Conservation (phyloP, 2,888 invertebrate species). For the Ischnura elegans region DNA sequence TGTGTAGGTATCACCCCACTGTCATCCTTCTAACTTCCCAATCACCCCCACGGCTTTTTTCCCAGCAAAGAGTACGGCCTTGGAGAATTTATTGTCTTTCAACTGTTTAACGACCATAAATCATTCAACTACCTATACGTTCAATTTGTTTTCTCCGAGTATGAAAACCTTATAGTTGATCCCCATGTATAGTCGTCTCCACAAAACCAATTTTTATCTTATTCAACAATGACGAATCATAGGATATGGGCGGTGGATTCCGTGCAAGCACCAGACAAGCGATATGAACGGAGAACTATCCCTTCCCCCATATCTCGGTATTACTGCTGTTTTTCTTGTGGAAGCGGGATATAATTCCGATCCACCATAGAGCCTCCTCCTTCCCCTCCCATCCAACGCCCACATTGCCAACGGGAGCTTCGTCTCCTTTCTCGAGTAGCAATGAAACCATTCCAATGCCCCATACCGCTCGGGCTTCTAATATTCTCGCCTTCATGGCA, state of each 20-base stretch:
- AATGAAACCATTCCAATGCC: background rate
- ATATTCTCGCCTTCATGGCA: background rate
- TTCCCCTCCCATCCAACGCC: background rate
- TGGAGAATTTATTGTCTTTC: too few relatives aligned
- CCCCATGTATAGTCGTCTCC: too few relatives aligned
- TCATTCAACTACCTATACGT: too few relatives aligned
- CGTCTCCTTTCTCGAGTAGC: background rate
- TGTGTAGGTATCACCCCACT: background rate
- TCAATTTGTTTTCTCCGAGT: too few relatives aligned
- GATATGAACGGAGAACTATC: background rate
- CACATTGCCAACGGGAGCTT: background rate
- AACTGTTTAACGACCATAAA: too few relatives aligned
- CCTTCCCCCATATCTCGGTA: slow-evolving; percentile 1
- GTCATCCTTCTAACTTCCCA: too few relatives aligned
- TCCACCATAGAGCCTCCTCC: background rate
- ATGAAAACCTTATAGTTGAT: too few relatives aligned
- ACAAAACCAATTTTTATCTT: too few relatives aligned
- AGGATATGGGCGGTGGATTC: background rate
- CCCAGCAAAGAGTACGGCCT: too few relatives aligned
- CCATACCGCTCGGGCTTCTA: background rate
- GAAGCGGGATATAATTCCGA: slow-evolving; percentile 33
- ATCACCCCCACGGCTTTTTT: too few relatives aligned
- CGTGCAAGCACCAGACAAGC: background rate
- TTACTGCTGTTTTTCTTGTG: slow-evolving; percentile 30
- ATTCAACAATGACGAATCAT: too few relatives aligned